These are phyloP conservation scores for Psittacula derbiana DNA, from an alignment of 2,797 vertebrate species.

Conservation along the genomic window DNA sequence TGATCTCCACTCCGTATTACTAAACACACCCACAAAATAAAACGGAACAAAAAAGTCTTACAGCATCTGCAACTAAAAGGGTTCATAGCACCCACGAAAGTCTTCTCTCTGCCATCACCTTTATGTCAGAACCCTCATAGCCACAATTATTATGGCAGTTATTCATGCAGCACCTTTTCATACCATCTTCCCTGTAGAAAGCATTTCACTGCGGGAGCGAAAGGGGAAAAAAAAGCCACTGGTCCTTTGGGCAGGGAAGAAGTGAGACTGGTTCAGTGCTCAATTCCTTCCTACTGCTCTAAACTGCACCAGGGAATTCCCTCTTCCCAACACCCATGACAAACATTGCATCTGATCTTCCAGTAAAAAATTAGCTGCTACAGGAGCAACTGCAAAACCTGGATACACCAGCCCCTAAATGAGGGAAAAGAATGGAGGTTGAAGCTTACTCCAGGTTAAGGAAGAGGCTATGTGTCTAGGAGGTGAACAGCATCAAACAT, in stretches of 20 bases:
- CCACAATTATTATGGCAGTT: not conserved
- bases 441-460: slow-evolving; percentile 73
- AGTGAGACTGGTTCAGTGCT: not conserved
- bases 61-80: slow-evolving; percentile 5
- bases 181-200: not conserved
- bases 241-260: slow-evolving; percentile 13
- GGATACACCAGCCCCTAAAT: slow-evolving; percentile 71
- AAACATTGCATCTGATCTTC: slow-evolving; percentile 59
- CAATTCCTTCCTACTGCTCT: slow-evolving; percentile 8
- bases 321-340: slow-evolving; percentile 38
- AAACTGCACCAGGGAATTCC: slow-evolving; percentile 28
- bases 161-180: slow-evolving; percentile 8
- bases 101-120: slow-evolving; percentile 22
- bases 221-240: not conserved
- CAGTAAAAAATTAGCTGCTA: slow-evolving; percentile 52
- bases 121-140: not conserved
- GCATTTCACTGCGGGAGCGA: not conserved
- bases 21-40: not conserved
- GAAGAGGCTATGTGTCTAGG: slow-evolving; percentile 76
- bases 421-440: slow-evolving; percentile 62
- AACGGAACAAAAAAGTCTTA: not conserved
- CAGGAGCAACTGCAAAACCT: slow-evolving; percentile 67
- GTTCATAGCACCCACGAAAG: not conserved
- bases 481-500: slow-evolving; percentile 76
- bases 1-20: not conserved